Evolutionary conservation across 2,888 invertebrate genomes (phyloP), one percentile per base, ranked within the genome.

Genomic region (Pristionchus mayeri): DNA sequence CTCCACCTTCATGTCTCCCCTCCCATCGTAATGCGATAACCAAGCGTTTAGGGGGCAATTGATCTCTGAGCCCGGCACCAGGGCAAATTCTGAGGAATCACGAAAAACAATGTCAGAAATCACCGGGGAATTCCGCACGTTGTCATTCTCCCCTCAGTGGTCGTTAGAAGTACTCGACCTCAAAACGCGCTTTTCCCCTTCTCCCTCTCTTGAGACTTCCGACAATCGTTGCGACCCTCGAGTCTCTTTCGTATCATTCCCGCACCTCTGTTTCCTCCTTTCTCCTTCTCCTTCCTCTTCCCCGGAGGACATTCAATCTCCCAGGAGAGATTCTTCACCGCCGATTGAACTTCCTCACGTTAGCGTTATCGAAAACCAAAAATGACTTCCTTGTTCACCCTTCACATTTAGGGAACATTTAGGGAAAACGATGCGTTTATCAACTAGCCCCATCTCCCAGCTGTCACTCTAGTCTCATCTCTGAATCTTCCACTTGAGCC

Each of bases 401-500:
- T n/a, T n/a, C n/a, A n/a, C n/a, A n/a, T n/a, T n/a, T n/a, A n/a
- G n/a, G n/a, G n/a, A n/a, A n/a, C n/a, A n/a, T n/a, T n/a, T n/a
- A n/a, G n/a, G n/a, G n/a, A n/a, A n/a, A n/a, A n/a, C n/a, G n/a
- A n/a, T n/a, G n/a, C n/a, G n/a, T n/a, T n/a, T n/a, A n/a, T n/a
- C n/a, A n/a, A n/a, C n/a, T n/a, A n/a, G n/a, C n/a, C n/a, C n/a
- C n/a, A n/a, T n/a, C n/a, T n/a, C 9, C 40, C 71, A 40, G 21
- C 44, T 71, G 37, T 71, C 40, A 57, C 37, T 71, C 37, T 71
- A 40, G 71, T 71, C 18, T 71, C 71, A 71, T 24, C 44, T 24
- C 71, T 40, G 40, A 57, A 21, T 71, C 30, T 40, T n/a, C n/a
- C n/a, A n/a, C n/a, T n/a, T n/a, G 40, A 40, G 37, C 4, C 18